These are phyloP conservation scores for Pipistrellus kuhlii DNA, from an alignment of 2,797 vertebrate genomes.

Conservation along the genomic window DNA sequence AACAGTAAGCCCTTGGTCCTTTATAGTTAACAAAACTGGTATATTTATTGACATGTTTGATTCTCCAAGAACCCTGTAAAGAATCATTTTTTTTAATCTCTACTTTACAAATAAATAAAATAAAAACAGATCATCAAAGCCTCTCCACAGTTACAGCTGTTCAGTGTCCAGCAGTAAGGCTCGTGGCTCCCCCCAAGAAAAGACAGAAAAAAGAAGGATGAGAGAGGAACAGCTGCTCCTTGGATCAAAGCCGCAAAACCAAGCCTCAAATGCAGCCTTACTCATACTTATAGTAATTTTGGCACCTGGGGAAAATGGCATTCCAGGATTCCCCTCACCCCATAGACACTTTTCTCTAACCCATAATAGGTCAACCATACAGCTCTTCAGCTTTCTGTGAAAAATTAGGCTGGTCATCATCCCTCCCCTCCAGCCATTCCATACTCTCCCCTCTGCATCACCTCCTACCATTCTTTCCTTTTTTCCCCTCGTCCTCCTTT, in stretches of 20 bases:
- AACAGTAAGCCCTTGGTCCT: background rate
- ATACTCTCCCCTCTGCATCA: background rate
- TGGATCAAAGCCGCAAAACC: background rate
- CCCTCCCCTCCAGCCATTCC: background rate
- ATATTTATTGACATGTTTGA: background rate
- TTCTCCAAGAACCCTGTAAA: slow-evolving; percentile 6
- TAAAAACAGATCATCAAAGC: background rate
- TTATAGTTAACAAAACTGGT: background rate
- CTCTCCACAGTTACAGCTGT: background rate
- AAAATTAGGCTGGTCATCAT: background rate
- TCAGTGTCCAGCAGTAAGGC: background rate
- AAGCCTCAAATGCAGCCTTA: background rate
- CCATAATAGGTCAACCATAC: background rate
- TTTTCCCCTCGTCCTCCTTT: background rate
- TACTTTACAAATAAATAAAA: slow-evolving; percentile 56
- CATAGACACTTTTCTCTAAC: background rate
- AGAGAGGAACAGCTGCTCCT: background rate
- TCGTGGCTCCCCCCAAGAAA: background rate
- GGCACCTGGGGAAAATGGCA: background rate
- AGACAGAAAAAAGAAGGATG: background rate
- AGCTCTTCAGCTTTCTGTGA: background rate
- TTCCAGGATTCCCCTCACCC: background rate
- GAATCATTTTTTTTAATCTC: background rate
- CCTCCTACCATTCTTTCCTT: background rate
- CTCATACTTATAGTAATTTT: background rate